Evolutionary conservation across 2,888 invertebrate species (phyloP), one percentile per base, ranked within the genome.

Genomic region (Heliconius cydno): DNA sequence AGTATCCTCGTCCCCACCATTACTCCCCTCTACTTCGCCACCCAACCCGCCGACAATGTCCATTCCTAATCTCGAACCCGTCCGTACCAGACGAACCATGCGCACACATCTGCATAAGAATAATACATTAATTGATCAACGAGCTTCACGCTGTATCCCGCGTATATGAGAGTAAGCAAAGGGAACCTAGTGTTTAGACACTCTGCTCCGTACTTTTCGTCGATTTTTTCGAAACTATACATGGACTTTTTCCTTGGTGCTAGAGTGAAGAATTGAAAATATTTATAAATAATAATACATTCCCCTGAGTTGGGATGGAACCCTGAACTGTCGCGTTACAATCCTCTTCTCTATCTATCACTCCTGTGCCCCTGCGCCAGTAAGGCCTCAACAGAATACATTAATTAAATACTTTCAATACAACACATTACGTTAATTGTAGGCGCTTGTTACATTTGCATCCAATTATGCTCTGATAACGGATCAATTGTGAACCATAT

Each of bases 21-120:
- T 84, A 41, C 85, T 85, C 28, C 88, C 86, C 68, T 94, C 93
- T 12, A 86, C 85, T 66, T 94, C 95, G 0, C 94, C 94, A 0
- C 95, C 95, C 4, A 95, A 85, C 0, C 95, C 95, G 0, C 95
- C 95, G 0, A 95, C 95, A 57, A 95, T 95, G 85, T 95, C 95
- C 95, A 95, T 95, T 7, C 95, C 95, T 10, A 95, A 90, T 30
- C 95, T 90, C 19, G 95, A 95, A 2, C 95, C 95, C 0, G 95
- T 92, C 2, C 95, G 92, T 7, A 94, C 93, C 0, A 95, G 88
- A 0, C 94, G 90, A 2, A 95, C 95, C 91, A 95, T 95, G 19
- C 95, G 91, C 22, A 95, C 92, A 82, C 94, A 94, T 86, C 95
- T 95, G 86, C 41, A 25, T 19, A 76, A 25, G 60, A 60, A 77